Conservation (phyloP, 2,888 invertebrate genomes). For the Drosophila melanosoma region DNA sequence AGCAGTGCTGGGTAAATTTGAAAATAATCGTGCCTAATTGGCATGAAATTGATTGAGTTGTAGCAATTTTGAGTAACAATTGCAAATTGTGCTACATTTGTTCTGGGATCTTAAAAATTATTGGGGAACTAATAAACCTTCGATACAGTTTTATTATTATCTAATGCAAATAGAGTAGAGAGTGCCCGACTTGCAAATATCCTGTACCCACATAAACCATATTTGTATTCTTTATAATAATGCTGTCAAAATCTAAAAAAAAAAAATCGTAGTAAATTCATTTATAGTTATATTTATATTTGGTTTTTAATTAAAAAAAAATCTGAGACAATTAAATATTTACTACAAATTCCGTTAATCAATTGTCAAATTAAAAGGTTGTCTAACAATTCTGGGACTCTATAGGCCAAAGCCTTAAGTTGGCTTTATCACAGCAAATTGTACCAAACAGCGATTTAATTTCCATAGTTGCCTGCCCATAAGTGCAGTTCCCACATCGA, state of each 20-base stretch:
- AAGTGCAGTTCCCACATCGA: constrained; percentile 18
- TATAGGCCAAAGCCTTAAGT: constrained; percentile 8
- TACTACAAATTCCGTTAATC: background rate
- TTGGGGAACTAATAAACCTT: background rate
- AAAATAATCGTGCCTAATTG: constrained; percentile 1
- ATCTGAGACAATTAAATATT: background rate
- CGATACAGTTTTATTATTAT: background rate
- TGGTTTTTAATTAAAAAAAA: background rate
- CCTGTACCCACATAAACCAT: background rate
- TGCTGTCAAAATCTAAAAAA: background rate
- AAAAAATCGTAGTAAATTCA: background rate
- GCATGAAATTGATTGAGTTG: background rate
- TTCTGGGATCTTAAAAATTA: background rate
- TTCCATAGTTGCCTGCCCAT: constrained; percentile 12
- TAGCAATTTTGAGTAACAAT: background rate
- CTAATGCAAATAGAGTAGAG: too few relatives aligned
- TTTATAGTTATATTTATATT: background rate
- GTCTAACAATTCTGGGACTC: constrained; percentile 1
- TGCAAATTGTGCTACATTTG: background rate
- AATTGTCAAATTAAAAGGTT: background rate
- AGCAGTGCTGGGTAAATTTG: background rate
- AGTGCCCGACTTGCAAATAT: too few relatives aligned
- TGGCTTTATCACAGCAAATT: constrained; percentile 25
- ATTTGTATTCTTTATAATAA: background rate
- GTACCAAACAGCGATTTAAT: constrained; percentile 10